phyloP scores from a whole-genome alignment of 2,113 vertebrate genomes.

The Ivindomyrus marchei region DNA sequence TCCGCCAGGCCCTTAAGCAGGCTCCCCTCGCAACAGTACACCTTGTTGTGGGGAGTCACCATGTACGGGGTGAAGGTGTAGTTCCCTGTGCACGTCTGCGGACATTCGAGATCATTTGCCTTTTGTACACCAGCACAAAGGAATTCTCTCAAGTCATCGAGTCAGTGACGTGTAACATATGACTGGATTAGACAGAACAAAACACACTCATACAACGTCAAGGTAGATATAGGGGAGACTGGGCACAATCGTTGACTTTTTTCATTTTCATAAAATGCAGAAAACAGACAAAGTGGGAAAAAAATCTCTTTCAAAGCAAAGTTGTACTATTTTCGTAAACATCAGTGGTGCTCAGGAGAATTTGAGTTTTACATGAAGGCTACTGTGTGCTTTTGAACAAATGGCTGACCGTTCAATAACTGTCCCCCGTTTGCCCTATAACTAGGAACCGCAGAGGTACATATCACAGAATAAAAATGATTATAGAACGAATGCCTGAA shows the following conservation, averaged over 20 bases:
- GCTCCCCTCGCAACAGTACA: slow-evolving; percentile 92
- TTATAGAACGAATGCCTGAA: background rate
- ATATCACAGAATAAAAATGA: background rate
- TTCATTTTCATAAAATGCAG: background rate
- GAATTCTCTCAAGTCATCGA: background rate
- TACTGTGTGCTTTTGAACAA: background rate
- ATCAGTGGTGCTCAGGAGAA: background rate
- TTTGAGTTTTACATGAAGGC: background rate
- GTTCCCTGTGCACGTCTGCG: slow-evolving; percentile 87
- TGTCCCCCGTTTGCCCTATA: background rate
- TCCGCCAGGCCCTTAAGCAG: slow-evolving; percentile 91
- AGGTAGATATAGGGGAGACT: background rate
- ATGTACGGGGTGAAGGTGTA: slow-evolving; percentile 95
- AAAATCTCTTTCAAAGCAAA: background rate
- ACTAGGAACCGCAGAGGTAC: background rate
- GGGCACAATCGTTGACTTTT: background rate
- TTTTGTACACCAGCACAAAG: background rate
- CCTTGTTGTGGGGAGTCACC: slow-evolving; percentile 93
- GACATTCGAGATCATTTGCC: background rate
- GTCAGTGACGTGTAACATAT: background rate
- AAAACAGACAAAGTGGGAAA: background rate
- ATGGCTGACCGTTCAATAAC: background rate
- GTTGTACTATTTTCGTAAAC: background rate
- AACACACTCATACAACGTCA: background rate
- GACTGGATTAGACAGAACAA: background rate